Conservation (phyloP, 2,888 invertebrate species). For the Drosophila infuscata region DNA sequence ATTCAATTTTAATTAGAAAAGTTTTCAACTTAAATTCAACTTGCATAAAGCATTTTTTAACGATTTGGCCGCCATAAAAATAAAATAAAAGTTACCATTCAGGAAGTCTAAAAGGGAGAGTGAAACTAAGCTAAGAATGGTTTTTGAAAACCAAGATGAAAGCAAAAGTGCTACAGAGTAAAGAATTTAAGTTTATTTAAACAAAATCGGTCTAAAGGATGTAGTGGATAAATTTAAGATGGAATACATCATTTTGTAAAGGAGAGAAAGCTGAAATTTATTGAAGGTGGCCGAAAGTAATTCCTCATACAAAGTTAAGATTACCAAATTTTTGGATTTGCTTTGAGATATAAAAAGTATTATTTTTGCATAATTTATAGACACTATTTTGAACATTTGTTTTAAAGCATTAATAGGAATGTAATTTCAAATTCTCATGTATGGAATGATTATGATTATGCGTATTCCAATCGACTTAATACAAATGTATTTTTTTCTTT, state of each 20-base stretch:
- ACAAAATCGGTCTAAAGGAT: neutral
- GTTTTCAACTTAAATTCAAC: slow-evolving; percentile 73
- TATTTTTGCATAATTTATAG: neutral
- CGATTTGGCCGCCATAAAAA: slow-evolving; percentile 43
- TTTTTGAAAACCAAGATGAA: slow-evolving; percentile 22
- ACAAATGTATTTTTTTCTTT: neutral
- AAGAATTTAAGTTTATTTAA: neutral
- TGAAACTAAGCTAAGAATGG: slow-evolving; percentile 26
- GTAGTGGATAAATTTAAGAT: neutral
- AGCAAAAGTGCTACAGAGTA: slow-evolving; percentile 19
- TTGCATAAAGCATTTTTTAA: slow-evolving; percentile 45
- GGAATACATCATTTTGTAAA: neutral
- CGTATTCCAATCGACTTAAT: neutral
- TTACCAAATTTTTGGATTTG: fast-evolving
- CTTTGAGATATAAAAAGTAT: no score
- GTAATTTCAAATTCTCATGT: neutral
- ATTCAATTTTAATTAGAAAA: slow-evolving; percentile 79
- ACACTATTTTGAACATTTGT: neutral
- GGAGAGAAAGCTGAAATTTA: neutral
- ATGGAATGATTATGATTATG: neutral
- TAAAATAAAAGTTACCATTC: slow-evolving; percentile 51
- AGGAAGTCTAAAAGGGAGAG: slow-evolving; percentile 32
- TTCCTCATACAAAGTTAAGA: neutral
- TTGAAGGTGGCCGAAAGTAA: neutral
- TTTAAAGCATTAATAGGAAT: neutral